Evolutionary conservation across 2,113 vertebrate genomes (phyloP), one percentile per base, ranked within the genome.

Genomic region (Lethenteron reissneri): DNA sequence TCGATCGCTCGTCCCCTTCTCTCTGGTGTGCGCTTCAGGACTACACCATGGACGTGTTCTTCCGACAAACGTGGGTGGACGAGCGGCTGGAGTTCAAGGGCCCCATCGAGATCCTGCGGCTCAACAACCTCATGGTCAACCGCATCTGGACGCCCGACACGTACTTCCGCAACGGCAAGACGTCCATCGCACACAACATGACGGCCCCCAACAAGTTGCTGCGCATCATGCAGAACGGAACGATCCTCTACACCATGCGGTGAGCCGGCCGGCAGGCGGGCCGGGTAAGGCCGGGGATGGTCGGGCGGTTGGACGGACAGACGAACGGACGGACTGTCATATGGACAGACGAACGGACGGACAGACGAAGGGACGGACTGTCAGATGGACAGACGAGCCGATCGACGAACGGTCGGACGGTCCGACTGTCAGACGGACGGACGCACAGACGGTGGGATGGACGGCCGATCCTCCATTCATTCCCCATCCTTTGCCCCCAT

Each of bases 121-220:
- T 86, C 71, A 86, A 86, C 79, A 86, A 86, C 77, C 81, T 86
- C 72, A 86, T 86, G 84, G 84, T 85, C 81, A 86, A 82, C 79
- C 85, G 85, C 74, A 86, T 86, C 78, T 86, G 84, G 84, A 86
- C 84, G 2, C 84, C 84, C 1, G 84, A 86, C 79, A 86, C 84
- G 6, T 86, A 85, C 77, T 86, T 86, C 80, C 81, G 84, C 71
- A 86, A 86, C 77, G 84, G 84, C 79, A 86, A 86, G 80, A 81
- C 82, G 76, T 86, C 84, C 75, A 85, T 86, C 76, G 81, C 84
- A 74, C 84, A 86, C 83, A 86, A 86, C 82, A 86, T 86, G 84
- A 86, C 84, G 76, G 85, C 84, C 72, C 84, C 84, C 73, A 86
- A 86, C 84, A 86, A 84, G 83, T 83, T 86, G 81, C 85, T 86